These are phyloP conservation scores for Oreochromis tanganicae DNA, from an alignment of 2,113 vertebrate genomes.

Conservation along the genomic window DNA sequence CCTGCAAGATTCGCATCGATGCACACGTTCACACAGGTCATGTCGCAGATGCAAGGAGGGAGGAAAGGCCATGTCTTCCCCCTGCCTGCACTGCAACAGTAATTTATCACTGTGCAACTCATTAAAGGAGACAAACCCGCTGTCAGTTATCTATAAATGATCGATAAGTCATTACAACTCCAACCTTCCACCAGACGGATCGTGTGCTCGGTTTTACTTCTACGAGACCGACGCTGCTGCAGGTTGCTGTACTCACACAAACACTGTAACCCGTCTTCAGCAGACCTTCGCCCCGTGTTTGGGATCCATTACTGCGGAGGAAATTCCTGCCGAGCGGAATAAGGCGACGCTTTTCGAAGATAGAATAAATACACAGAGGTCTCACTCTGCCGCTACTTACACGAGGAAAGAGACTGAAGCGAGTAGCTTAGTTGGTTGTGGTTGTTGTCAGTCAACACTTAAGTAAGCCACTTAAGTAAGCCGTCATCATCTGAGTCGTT, in stretches of 20 bases:
- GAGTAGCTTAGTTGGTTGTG: not conserved
- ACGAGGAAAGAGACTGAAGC: not conserved
- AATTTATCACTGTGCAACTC: not conserved
- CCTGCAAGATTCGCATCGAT: not conserved
- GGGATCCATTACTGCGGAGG: not conserved
- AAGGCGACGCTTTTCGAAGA: not conserved
- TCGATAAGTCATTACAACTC: not conserved
- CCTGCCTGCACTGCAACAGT: not conserved
- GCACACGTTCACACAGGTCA: not conserved
- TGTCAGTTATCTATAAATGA: not conserved
- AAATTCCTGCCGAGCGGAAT: not conserved
- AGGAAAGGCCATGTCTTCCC: not conserved
- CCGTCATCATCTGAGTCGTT: not conserved
- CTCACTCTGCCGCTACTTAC: not conserved
- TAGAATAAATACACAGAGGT: accelerated
- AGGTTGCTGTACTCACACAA: conserved; percentile 1
- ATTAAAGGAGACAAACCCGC: not conserved
- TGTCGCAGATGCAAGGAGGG: not conserved
- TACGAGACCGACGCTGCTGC: not conserved
- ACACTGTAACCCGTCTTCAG: not conserved
- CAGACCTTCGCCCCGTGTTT: conserved; percentile 13
- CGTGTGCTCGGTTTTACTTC: not conserved
- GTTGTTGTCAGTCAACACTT: not conserved
- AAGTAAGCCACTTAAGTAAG: not conserved
- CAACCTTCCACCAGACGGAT: not conserved